A percentile compares a stretch with the other conserved stretches of the same genome.
Conservation (phyloP, 2,113 vertebrate species). For the Tursiops truncatus region DNA sequence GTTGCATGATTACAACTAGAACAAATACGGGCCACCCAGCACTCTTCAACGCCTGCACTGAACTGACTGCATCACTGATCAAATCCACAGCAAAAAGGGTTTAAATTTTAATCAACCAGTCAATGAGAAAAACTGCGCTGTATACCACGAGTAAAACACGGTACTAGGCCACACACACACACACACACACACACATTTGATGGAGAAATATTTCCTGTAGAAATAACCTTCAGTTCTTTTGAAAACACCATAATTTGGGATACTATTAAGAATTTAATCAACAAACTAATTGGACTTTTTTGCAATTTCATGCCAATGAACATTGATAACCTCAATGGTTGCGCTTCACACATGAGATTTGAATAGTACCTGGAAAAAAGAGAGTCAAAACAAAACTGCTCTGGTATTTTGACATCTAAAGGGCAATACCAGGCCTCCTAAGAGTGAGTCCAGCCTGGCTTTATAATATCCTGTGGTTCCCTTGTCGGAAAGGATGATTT, state of each 20-base stretch:
- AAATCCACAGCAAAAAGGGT: neutral
- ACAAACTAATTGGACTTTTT: conserved; percentile 45
- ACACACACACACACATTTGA: neutral
- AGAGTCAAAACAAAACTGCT: neutral
- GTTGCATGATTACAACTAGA: accelerated
- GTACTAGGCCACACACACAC: neutral
- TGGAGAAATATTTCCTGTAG: neutral
- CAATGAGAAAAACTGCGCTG: neutral
- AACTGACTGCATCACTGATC: neutral
- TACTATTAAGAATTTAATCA: conserved; percentile 56
- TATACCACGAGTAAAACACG: neutral
- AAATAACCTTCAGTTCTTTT: conserved; percentile 23
- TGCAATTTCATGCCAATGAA: conserved; percentile 48
- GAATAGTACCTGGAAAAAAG: neutral
- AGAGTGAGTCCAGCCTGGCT: neutral
- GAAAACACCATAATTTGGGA: neutral
- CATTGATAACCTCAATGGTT: neutral
- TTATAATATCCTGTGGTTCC: neutral
- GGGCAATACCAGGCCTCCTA: accelerated
- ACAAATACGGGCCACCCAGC: accelerated
- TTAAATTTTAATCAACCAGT: conserved; percentile 38
- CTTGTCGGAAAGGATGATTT: neutral
- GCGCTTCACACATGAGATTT: neutral
- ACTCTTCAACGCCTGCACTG: accelerated
- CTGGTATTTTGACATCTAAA: neutral